A percentile compares a stretch with the other conserved stretches of the same genome.
Evolutionary conservation across 2,888 invertebrate species (phyloP).

Genomic region (Chrysotoxum bicinctum): DNA sequence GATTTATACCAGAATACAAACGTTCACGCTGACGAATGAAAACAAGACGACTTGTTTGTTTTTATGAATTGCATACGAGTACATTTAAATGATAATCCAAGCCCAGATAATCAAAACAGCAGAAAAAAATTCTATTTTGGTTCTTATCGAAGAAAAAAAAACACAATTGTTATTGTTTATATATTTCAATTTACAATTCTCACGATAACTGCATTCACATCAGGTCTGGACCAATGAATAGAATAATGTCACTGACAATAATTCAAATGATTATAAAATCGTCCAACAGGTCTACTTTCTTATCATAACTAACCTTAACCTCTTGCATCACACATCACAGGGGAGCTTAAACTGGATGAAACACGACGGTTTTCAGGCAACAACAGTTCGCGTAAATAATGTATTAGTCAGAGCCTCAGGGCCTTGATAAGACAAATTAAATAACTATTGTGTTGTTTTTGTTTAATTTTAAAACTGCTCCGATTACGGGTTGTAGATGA

Average conservation of each 20-base stretch:
- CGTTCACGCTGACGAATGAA: no score
- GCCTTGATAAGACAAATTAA: slow-evolving; percentile 15
- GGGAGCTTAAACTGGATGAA: background rate
- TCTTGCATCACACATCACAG: background rate
- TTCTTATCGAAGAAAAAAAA: no score
- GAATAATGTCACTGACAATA: background rate
- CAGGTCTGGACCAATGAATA: background rate
- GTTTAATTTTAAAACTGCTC: slow-evolving; percentile 7
- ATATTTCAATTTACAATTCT: slow-evolving; percentile 34
- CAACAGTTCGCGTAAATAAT: background rate
- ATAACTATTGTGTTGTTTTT: background rate
- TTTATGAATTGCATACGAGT: no score
- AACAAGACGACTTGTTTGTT: no score
- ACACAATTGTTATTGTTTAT: slow-evolving; percentile 34
- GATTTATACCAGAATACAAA: no score
- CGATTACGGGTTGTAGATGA: slow-evolving; percentile 15
- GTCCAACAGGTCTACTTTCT: background rate
- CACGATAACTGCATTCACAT: background rate
- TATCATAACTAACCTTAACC: slow-evolving; percentile 10
- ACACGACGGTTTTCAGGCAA: background rate
- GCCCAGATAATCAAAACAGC: no score
- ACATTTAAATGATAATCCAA: no score
- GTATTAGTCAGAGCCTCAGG: slow-evolving; percentile 16
- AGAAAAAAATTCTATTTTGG: no score
- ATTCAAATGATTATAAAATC: background rate